Conservation (phyloP, 2,888 invertebrate genomes). For the Eledona agricola region DNA sequence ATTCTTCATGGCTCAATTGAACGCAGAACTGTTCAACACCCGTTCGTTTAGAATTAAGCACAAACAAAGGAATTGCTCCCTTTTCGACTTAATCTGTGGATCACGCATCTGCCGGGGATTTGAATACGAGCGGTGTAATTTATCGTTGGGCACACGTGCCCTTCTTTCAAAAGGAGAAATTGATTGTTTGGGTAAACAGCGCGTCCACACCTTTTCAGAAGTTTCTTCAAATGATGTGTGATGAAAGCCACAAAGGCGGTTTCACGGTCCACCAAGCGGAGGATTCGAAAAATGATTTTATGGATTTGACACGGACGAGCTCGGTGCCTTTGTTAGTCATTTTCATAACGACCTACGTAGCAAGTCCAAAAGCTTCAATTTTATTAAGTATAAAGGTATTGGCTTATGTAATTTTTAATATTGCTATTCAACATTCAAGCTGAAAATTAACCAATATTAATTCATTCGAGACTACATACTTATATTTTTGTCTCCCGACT, state of each 20-base stretch:
- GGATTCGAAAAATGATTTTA: conserved; percentile 13
- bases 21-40: conserved; percentile 12
- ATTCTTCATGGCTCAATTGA: conserved; percentile 30
- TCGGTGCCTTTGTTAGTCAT: conserved; percentile 1
- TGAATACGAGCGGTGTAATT: conserved; percentile 26
- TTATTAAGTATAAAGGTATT: too few relatives aligned
- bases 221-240: conserved; percentile 16
- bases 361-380: too few relatives aligned
- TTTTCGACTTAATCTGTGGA: conserved; percentile 17
- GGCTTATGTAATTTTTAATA: too few relatives aligned
- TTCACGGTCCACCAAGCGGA: conserved; percentile 10
- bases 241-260: conserved; percentile 14
- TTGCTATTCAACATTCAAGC: too few relatives aligned
- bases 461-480: too few relatives aligned
- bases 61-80: conserved; percentile 25
- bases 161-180: conserved; percentile 5
- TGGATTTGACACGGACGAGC: too few relatives aligned
- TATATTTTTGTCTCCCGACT: too few relatives aligned
- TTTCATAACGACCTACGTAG: neutral
- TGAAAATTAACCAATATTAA: too few relatives aligned
- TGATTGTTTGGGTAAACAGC: conserved; percentile 19
- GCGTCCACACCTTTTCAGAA: conserved; percentile 11
- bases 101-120: conserved; percentile 29
- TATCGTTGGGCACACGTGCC: conserved; percentile 21
- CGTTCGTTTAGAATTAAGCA: conserved; percentile 23